Conservation (phyloP, 2,888 invertebrate genomes). For the Tiliacea citrago region DNA sequence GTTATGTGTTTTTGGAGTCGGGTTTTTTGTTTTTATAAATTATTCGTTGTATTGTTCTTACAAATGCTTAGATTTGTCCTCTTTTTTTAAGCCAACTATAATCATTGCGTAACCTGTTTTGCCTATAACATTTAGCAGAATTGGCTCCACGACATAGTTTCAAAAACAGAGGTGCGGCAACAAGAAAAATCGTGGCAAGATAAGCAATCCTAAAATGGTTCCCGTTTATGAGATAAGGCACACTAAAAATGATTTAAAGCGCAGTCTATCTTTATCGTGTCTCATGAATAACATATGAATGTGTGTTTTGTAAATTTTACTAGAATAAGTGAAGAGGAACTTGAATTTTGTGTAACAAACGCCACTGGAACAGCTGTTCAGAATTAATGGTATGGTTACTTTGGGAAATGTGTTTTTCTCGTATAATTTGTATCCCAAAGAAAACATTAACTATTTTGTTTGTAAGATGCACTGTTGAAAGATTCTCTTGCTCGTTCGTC, state of each 20-base stretch:
- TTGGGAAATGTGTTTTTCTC: slow-evolving; percentile 29
- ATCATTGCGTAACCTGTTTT: too few relatives aligned
- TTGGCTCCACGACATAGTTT: slow-evolving; percentile 14
- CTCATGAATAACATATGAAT: slow-evolving; percentile 63
- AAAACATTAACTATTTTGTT: neutral
- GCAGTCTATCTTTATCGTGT: slow-evolving; percentile 57
- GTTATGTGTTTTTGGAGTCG: too few relatives aligned
- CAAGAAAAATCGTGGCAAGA: slow-evolving; percentile 49
- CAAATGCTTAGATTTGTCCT: too few relatives aligned
- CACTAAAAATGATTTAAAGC: slow-evolving; percentile 66
- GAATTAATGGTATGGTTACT: slow-evolving; percentile 49
- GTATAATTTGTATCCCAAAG: slow-evolving; percentile 4
- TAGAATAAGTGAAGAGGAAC: slow-evolving; percentile 15
- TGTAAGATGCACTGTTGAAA: neutral
- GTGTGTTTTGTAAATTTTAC: slow-evolving; percentile 60
- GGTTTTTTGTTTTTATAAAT: too few relatives aligned
- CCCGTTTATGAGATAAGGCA: slow-evolving; percentile 64
- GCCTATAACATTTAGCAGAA: neutral
- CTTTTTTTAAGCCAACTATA: too few relatives aligned
- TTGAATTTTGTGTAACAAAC: slow-evolving; percentile 43
- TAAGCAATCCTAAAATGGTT: slow-evolving; percentile 60
- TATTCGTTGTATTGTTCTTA: too few relatives aligned
- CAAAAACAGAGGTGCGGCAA: slow-evolving; percentile 37
- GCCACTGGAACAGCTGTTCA: slow-evolving; percentile 28
- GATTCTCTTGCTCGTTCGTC: too few relatives aligned